These are phyloP conservation scores for Boleophthalmus pectinirostris DNA, from an alignment of 2,113 vertebrate species.

Conservation along the genomic window DNA sequence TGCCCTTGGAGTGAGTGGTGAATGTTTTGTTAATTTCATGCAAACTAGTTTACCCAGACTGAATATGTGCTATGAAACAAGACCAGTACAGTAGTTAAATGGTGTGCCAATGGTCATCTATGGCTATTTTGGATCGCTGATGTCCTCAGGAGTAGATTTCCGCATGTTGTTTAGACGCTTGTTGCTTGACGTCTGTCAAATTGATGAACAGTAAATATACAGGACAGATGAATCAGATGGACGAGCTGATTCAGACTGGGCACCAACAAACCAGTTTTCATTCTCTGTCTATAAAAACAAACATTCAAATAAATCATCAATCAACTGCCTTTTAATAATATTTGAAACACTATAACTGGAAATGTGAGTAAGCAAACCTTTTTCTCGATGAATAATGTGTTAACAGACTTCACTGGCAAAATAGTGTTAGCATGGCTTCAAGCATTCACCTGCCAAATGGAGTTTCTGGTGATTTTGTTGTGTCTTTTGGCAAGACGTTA, in stretches of 20 bases:
- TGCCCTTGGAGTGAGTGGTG: slow-evolving; percentile 1
- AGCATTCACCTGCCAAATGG: background rate
- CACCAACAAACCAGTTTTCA: background rate
- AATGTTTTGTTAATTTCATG: slow-evolving; percentile 8
- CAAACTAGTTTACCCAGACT: background rate
- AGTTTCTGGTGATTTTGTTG: too few relatives aligned
- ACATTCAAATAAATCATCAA: background rate
- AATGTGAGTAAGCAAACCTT: background rate
- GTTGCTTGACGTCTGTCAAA: background rate
- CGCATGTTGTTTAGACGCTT: background rate
- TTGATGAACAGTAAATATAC: background rate
- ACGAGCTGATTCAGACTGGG: background rate
- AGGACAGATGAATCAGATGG: background rate
- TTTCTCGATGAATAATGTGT: background rate
- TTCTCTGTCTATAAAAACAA: background rate
- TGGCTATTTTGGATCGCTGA: background rate
- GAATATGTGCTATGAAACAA: background rate
- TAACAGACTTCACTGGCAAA: background rate
- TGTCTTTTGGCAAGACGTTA: too few relatives aligned
- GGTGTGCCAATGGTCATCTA: background rate
- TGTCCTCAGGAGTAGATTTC: background rate
- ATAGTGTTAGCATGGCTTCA: background rate
- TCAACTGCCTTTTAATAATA: background rate
- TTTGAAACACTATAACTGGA: background rate
- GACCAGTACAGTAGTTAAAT: background rate